Evolutionary conservation across 1,140 invertebrate species (phyloP), one percentile per base, ranked within the genome.

Genomic region (Drosophila malerkotliana): DNA sequence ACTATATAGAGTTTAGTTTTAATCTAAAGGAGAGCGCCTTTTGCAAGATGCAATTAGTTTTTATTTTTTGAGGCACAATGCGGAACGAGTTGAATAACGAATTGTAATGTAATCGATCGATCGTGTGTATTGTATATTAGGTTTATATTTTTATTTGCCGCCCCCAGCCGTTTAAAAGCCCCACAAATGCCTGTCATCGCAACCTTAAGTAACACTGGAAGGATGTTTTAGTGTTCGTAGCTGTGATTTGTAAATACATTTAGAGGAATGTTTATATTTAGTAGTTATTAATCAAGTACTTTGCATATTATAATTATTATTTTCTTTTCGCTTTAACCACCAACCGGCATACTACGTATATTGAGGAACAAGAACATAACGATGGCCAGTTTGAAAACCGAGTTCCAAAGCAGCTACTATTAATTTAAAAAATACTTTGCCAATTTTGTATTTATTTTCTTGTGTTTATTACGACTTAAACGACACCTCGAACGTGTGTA

Each of bases 161-260:
- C 28, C 37, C 28, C 21, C 18, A 55, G 48, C 48, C 28, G 49
- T 45, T 18, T 18, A 21, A 37, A 37, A 39, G 55, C 58, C 49
- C 60, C 61, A 39, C 64, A 54, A 69, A 58, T 44, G 72, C 72
- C 72, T 77, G 61, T 79, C 53, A 57, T 74, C 39, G 54, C 61
- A 69, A 66, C 72, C 64, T 66, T 72, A 79, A 67, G 77, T 57
- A 85, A 87, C 79, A 88, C 69, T 83, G 62, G 79, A 61, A 53
- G 56, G 63, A 62, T 55, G 59, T 55, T 77, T 78, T 83, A 74
- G 83, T 84, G 84, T 89, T 83, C 79, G 84, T 88, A 88, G 83
- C 83, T 88, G 84, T 88, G 84, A 88, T 88, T 88, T 88, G 83
- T 88, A 89, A 63, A 88, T 89, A 88, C 47, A 73, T 83, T 71